phyloP scores from a whole-genome alignment of 2,113 vertebrate genomes.

The Phylloscopus trochiloides region DNA sequence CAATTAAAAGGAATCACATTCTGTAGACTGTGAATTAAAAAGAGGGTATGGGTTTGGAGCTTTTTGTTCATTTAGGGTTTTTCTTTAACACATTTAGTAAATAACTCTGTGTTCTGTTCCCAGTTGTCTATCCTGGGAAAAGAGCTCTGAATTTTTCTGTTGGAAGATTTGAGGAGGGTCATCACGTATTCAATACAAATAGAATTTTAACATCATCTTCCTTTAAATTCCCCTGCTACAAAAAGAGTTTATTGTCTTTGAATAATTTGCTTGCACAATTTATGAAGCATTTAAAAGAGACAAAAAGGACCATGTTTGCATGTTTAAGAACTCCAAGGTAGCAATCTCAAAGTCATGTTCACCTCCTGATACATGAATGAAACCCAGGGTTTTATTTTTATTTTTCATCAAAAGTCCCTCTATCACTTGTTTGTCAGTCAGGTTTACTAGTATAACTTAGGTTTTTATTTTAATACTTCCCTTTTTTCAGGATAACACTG shows the following conservation, averaged over 20 bases:
- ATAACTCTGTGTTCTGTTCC: background rate
- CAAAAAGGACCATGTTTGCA: background rate
- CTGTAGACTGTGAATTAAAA: background rate
- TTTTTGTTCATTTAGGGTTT: accelerated
- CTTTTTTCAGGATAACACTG: background rate
- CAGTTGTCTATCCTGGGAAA: background rate
- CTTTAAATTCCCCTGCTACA: background rate
- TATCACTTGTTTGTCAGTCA: background rate
- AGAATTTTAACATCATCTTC: background rate
- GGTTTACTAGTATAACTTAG: background rate
- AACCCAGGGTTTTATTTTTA: background rate
- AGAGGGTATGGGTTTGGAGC: accelerated
- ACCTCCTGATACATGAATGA: background rate
- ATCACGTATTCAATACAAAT: background rate
- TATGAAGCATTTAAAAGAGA: background rate
- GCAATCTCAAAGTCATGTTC: background rate
- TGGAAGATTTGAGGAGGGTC: background rate
- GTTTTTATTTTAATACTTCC: background rate
- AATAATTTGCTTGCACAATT: background rate
- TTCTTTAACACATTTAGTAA: background rate
- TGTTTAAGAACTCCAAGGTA: background rate
- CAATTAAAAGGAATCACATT: background rate
- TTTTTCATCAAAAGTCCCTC: background rate
- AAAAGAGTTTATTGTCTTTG: background rate
- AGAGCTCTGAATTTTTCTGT: background rate